Percentiles rank a stretch among this genome's conserved stretches.
These are phyloP conservation scores for Tetrax tetrax DNA, from an alignment of 2,113 vertebrate species.

Conservation along the genomic window DNA sequence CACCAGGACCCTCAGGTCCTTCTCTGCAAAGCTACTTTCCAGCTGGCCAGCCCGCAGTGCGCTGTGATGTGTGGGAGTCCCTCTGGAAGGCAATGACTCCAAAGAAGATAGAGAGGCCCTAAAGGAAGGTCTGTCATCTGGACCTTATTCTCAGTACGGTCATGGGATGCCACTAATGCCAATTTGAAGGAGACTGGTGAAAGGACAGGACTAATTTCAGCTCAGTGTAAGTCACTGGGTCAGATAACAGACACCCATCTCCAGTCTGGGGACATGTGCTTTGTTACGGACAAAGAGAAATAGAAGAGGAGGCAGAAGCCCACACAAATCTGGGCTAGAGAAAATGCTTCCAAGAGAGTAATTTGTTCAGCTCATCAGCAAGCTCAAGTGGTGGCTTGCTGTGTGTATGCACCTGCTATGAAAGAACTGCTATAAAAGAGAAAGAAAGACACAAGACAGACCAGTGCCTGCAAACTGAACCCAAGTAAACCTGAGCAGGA, in stretches of 20 bases:
- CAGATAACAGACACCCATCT: neutral
- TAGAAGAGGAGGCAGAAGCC: neutral
- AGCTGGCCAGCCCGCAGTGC: neutral
- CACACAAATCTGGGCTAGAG: neutral
- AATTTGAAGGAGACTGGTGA: neutral
- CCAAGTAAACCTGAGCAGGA: neutral
- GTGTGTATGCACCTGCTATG: neutral
- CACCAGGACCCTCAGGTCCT: neutral
- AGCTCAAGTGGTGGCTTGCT: neutral
- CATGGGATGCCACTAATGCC: neutral
- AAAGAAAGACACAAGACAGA: neutral
- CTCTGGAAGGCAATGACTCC: neutral
- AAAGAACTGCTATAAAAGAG: neutral
- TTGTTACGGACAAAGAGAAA: neutral
- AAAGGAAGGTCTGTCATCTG: neutral
- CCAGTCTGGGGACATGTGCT: neutral
- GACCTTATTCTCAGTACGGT: neutral
- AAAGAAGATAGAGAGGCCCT: neutral
- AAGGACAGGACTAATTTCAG: neutral
- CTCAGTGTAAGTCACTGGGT: neutral
- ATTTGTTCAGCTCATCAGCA: slow-evolving; percentile 30
- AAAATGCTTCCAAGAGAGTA: slow-evolving; percentile 10
- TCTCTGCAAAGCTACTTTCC: neutral
- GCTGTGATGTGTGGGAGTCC: neutral
- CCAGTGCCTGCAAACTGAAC: neutral